A percentile compares a stretch with the other conserved stretches of the same genome.
Evolutionary conservation across 1,140 invertebrate genomes (phyloP).

Genomic region (Oedothorax gibbosus): DNA sequence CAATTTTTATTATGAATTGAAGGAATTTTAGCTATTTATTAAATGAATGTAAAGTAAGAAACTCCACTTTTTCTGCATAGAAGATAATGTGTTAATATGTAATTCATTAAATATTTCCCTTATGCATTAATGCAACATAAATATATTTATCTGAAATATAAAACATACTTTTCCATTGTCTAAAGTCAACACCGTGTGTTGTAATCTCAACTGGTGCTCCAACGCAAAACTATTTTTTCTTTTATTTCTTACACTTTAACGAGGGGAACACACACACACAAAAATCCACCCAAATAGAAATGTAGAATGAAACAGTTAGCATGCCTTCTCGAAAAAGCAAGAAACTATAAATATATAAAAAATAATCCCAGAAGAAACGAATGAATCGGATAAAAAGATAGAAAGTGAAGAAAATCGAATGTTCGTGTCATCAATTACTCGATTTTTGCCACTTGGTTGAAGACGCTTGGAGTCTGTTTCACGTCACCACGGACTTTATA

Average conservation of each 20-base stretch:
- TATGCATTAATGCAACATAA: too few relatives aligned
- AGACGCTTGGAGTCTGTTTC: conserved; percentile 56
- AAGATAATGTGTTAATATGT: too few relatives aligned
- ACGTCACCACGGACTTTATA: conserved; percentile 56
- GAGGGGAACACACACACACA: background rate
- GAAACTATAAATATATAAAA: conserved; percentile 18
- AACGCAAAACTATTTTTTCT: conserved; percentile 16
- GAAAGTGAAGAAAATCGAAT: conserved; percentile 57
- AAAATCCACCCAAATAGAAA: conserved; percentile 23
- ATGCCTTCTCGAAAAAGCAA: conserved; percentile 7
- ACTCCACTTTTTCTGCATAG: too few relatives aligned
- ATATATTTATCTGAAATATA: background rate
- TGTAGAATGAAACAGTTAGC: conserved; percentile 47
- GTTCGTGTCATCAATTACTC: conserved; percentile 59
- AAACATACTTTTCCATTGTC: background rate
- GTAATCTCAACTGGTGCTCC: conserved; percentile 42
- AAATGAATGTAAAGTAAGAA: too few relatives aligned
- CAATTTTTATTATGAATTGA: too few relatives aligned
- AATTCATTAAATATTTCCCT: too few relatives aligned
- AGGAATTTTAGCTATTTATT: too few relatives aligned
- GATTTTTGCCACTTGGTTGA: conserved; percentile 59
- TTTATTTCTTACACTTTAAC: conserved; percentile 13
- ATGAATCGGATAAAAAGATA: conserved; percentile 57
- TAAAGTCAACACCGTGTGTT: conserved; percentile 13
- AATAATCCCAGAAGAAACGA: conserved; percentile 35